Conservation (phyloP, 2,888 invertebrate species). For the Perithous albicinctus region DNA sequence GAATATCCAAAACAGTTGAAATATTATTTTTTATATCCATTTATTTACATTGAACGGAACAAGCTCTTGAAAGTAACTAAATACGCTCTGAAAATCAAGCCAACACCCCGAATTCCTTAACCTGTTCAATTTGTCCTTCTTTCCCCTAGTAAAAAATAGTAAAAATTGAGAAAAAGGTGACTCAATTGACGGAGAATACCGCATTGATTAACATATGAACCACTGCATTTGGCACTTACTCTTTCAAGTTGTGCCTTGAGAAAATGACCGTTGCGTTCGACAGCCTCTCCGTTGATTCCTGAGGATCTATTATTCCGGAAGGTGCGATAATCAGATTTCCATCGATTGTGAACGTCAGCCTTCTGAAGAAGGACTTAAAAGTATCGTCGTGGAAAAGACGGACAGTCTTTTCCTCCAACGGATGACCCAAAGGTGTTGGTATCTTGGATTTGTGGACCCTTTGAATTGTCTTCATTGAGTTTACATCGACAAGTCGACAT, state of each 20-base stretch:
- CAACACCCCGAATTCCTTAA: too few relatives aligned
- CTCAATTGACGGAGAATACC: too few relatives aligned
- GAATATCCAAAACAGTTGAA: too few relatives aligned
- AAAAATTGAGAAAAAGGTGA: too few relatives aligned
- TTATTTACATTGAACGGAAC: too few relatives aligned
- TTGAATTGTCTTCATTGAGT: slow-evolving; percentile 89
- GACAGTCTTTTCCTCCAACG: slow-evolving; percentile 87
- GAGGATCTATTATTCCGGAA: slow-evolving; percentile 92
- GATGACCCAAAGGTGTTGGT: slow-evolving; percentile 87
- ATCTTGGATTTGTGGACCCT: slow-evolving; percentile 89
- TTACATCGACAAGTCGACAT: slow-evolving; percentile 89
- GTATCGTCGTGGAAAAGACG: slow-evolving; percentile 96
- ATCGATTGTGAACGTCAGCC: slow-evolving; percentile 96
- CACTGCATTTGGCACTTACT: slow-evolving; percentile 83
- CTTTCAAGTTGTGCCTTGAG: slow-evolving; percentile 86
- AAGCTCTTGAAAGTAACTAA: too few relatives aligned
- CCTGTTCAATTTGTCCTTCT: too few relatives aligned
- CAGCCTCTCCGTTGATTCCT: slow-evolving; percentile 87
- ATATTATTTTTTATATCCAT: too few relatives aligned
- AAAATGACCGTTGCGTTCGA: slow-evolving; percentile 87
- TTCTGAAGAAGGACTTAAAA: slow-evolving; percentile 96
- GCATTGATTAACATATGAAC: too few relatives aligned
- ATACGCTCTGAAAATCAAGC: too few relatives aligned
- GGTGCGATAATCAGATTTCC: slow-evolving; percentile 96
- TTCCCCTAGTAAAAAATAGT: too few relatives aligned